Base-by-base conservation (phyloP, 2,888 invertebrate genomes). In the Proisotoma minuta region DNA sequence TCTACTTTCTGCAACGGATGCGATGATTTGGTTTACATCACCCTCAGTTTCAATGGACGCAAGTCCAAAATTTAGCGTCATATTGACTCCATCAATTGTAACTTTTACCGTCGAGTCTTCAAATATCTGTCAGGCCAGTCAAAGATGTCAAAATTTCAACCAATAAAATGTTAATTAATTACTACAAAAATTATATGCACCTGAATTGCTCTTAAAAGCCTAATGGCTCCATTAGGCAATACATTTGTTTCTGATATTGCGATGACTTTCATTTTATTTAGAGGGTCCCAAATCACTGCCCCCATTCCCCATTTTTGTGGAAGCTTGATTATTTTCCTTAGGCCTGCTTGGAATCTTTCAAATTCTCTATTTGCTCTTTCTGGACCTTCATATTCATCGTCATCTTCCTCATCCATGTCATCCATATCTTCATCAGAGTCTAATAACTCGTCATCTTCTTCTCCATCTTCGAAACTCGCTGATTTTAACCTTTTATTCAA, bases 301-400 rank as follows among this genome's bases (percentile, higher is more conserved):
- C 70, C 66, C 39, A 72, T 63, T 48, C 62, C 69, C 72, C 72
- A 72, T n/a, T 59, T 57, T 34, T 65, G 68, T 29, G 70, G 63
- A 3, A 72, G 51, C 10, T 57, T 39, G 39, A 66, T 57, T 22
- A 57, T 57, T 2, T 52, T 60, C 51, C 67, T 69, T 1, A 69
- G 52, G 3, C 63, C 61, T 15, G 51, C 49, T 27, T 67, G 62
- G 52, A 72, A 72, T 40, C 59, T 47, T 59, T 69, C 69, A 57
- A 71, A 71, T 27, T 66, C 63, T 47, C 64, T 51, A 26, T 68
- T 65, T 39, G 66, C 62, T 26, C 51, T 57, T 29, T 56, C 48
- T 8, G 49, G 51, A 26, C 56, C 62, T 29, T 57, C 57, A 26
- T 52, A 43, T n/a, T 43, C 58, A 18, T 24, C 28, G n/a, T 52